These are phyloP conservation scores for Homarus americanus DNA, from an alignment of 1,140 invertebrate species.

Conservation along the genomic window DNA sequence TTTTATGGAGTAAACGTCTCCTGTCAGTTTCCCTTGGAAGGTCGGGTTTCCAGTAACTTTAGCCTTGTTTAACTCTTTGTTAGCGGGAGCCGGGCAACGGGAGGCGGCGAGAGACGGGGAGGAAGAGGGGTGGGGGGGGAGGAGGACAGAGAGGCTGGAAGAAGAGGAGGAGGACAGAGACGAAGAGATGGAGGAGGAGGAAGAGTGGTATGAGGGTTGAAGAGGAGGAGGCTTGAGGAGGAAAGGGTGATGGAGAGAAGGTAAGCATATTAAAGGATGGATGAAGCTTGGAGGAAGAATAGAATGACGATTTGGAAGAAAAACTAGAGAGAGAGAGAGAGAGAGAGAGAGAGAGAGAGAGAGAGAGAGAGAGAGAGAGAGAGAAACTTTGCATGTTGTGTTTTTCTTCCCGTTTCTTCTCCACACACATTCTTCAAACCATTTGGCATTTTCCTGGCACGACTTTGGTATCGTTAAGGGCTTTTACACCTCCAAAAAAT, in stretches of 20 bases:
- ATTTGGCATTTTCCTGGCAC: too few species aligned
- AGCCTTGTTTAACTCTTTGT: constrained; percentile 15
- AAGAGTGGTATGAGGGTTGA: not conserved
- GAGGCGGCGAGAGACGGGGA: not conserved
- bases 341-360: too few species aligned
- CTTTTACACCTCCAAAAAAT: too few species aligned
- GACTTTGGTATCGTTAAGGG: too few species aligned
- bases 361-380: too few species aligned
- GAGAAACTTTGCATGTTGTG: too few species aligned
- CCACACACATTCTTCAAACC: too few species aligned
- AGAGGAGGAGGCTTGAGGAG: not conserved
- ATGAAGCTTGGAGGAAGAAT: too few species aligned
- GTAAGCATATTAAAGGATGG: not conserved
- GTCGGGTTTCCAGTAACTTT: constrained; percentile 24
- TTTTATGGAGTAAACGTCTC: constrained; percentile 2
- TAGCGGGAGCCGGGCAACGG: not conserved
- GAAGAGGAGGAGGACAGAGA: not conserved
- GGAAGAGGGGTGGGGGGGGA: not conserved
- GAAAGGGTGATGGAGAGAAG: not conserved
- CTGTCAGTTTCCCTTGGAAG: constrained; percentile 6
- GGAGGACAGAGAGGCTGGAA: not conserved
- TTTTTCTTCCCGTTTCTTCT: too few species aligned
- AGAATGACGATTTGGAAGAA: too few species aligned
- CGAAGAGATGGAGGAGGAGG: not conserved
- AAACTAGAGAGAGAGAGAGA: too few species aligned